A percentile compares a stretch with the other conserved stretches of the same genome.
Evolutionary conservation across 2,113 vertebrate species (phyloP).

Genomic region (Misgurnus mizolepis): DNA sequence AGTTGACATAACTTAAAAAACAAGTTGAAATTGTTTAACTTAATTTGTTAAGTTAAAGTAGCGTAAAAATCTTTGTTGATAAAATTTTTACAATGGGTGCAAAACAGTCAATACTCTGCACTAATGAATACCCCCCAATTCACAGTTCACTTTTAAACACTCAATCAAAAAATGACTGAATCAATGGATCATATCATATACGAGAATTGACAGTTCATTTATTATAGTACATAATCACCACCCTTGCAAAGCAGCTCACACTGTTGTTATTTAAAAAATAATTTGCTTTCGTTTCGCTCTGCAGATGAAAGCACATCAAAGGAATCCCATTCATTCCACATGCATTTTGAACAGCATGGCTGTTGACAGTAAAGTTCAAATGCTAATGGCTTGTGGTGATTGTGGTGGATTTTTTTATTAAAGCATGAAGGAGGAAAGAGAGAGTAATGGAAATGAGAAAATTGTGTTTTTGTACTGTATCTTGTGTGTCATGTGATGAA

Average conservation of each 20-base stretch:
- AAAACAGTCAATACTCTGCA: too few relatives aligned
- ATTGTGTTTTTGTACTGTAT: too few relatives aligned
- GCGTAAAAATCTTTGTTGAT: too few relatives aligned
- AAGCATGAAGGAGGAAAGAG: background rate
- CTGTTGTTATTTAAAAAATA: conserved; percentile 13
- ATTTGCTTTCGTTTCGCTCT: conserved; percentile 1
- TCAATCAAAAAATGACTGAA: too few relatives aligned
- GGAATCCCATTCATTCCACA: background rate
- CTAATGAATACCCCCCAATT: too few relatives aligned
- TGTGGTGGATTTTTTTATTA: background rate
- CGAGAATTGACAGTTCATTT: background rate
- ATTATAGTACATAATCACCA: conserved; percentile 3
- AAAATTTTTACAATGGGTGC: too few relatives aligned
- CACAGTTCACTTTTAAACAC: too few relatives aligned
- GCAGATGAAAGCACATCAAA: conserved; percentile 26
- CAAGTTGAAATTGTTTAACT: too few relatives aligned
- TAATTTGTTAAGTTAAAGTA: too few relatives aligned
- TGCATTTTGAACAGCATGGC: conserved; percentile 24
- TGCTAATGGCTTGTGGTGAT: background rate
- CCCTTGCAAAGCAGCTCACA: conserved; percentile 15
- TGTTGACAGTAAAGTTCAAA: conserved; percentile 21
- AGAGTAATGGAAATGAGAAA: too few relatives aligned
- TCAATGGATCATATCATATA: background rate
- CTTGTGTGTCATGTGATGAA: too few relatives aligned
- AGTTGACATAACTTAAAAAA: too few relatives aligned